Conservation (phyloP, 2,113 vertebrate species). For the Ahaetulla prasina region DNA sequence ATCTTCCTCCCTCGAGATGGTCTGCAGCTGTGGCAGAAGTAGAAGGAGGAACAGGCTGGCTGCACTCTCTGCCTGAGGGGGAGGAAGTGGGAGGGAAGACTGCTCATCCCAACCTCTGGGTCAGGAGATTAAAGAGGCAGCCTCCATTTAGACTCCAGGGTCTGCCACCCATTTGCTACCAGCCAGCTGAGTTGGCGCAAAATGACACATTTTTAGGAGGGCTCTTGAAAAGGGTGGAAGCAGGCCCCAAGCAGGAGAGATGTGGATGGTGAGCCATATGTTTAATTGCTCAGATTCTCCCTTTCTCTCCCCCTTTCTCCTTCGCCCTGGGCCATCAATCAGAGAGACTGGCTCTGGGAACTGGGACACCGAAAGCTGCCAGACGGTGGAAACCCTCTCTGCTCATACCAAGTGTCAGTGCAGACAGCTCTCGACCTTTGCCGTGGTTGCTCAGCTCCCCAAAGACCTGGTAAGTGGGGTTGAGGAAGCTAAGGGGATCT, state of each 20-base stretch:
- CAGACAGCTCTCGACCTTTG: constrained; percentile 91
- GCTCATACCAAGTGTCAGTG: constrained; percentile 96
- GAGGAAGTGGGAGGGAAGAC: neutral
- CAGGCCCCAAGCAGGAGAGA: neutral
- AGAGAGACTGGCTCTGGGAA: constrained; percentile 90
- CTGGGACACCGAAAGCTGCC: constrained; percentile 96
- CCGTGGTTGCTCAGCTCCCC: constrained; percentile 91
- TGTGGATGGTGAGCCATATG: neutral
- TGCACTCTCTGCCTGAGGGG: neutral
- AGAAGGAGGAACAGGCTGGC: neutral
- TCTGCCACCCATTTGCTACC: too few relatives aligned
- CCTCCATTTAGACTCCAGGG: neutral
- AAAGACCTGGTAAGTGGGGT: constrained; percentile 85
- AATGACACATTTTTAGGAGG: neutral
- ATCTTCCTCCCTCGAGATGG: neutral
- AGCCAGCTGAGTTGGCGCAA: rapidly evolving
- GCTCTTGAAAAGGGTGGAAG: constrained; percentile 30
- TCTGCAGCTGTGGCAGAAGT: neutral
- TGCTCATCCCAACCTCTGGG: neutral
- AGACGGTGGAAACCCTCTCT: constrained; percentile 86
- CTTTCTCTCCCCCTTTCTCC: constrained; percentile 6
- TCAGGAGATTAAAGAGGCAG: neutral
- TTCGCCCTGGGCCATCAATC: constrained; percentile 57
- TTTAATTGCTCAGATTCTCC: constrained; percentile 49
- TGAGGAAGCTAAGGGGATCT: too few relatives aligned